Evolutionary conservation across 64 coral and sea anemone species (phyloP), one percentile per base, ranked within the genome.

Genomic region (Montipora sp.): DNA sequence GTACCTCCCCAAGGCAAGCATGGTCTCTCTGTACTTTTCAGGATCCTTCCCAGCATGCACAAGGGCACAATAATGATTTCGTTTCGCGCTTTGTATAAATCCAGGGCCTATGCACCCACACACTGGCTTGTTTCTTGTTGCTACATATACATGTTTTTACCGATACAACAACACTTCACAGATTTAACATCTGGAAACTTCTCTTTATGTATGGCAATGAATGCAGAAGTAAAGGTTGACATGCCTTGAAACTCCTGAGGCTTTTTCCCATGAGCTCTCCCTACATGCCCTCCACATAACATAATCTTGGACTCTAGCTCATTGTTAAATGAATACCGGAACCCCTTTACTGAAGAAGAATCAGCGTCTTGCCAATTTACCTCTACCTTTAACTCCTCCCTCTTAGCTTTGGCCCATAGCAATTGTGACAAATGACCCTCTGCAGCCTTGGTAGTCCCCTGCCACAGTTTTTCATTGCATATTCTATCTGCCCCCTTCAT

Each of bases 401-500:
- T 51, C 45, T 88, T 88, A 1, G 84, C 84, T 49, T 75, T 48
- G 4, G 66, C 63, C 84, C 84, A 88, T 16, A 88, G 23, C 3
- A 47, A 13, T 57, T 88, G 84, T 1, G 11, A 47, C 19, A 75
- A 23, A n/a, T 88, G 84, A 48, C 84, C 68, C 60, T 88, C 84
- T 0, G 69, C 84, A 20, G 84, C 68, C 46, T 88, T 75, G 4
- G 68, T 70, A 8, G 84, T 63, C 18, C 80, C 80, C 27, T 83
- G 55, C 80, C 80, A 83, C 4, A 63, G 23, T 2, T 83, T 60
- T 21, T 77, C 75, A 79, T 92, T 20, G 18, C 82, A 87, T 1
- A 92, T 92, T 3, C 5, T 92, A 59, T 92, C 81, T 68, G 80
- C 80, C 16, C 89, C 77, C 87, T 58, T 5, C 82, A 79, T 92